Base-by-base conservation (phyloP, 2,888 invertebrate genomes). In the Spodoptera picta region DNA sequence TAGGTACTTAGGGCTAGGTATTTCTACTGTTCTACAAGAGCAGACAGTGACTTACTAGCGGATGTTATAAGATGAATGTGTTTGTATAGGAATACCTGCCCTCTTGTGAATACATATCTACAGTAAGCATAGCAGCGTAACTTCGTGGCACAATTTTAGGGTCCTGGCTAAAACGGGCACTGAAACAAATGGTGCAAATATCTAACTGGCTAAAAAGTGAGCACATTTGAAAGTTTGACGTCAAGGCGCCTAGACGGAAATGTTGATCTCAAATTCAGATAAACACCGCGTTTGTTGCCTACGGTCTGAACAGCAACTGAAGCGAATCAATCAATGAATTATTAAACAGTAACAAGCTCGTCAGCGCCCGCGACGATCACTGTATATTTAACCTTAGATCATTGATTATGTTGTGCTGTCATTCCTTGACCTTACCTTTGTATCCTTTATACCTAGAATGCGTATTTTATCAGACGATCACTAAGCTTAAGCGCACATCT, bases 331-430 rank as follows among this genome's bases (percentile, higher is more conserved):
- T 89, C 88, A 86, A 91, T 92, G 90, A 90, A 92, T 94, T 87
- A 94, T 94, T 89, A 93, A 87, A 83, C 84, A 81, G 81, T 82
- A 83, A 79, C 83, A 82, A 73, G 68, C 70, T 65, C 74, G 77
- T 78, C 82, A 80, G 78, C 83, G 79, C 80, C 78, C 78, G 74
- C 84, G 82, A 79, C 83, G 78, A 73, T 76, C 78, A 65, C 80
- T 86, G 91, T 85, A 92, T 92, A 85, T 90, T 88, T 91, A 91
- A 92, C 90, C 87, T 92, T 84, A 83, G 81, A 86, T 86, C 77
- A 87, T 83, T 64, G 83, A 87, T 85, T 86, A 87, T 86, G 87
- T 76, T 83, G 70, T 76, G 77, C 81, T 81, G 80, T 76, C 66
- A 80, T 82, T 79, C 83, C 81, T 85, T 87, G 85, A 86, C 84